Evolutionary conservation across 2,113 vertebrate genomes (phyloP).

Genomic region (Blennius ocellaris): DNA sequence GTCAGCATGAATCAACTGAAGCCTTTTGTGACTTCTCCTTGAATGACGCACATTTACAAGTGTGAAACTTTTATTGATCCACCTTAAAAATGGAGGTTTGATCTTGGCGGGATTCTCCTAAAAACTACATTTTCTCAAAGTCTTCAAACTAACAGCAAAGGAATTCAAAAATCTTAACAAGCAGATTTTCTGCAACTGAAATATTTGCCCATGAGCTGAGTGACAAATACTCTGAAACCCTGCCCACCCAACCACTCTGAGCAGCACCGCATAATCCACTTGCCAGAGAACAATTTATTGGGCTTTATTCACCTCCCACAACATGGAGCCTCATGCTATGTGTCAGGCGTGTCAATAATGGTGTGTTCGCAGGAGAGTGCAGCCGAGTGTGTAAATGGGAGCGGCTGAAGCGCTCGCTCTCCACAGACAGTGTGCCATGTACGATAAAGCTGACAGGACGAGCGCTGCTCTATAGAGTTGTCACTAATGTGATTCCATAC

Average conservation of each 20-base stretch:
- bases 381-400: constrained; percentile 42
- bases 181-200: background rate
- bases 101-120: too few relatives aligned
- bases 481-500: constrained; percentile 52
- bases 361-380: constrained; percentile 36
- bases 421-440: constrained; percentile 58
- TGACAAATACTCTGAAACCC: constrained; percentile 9
- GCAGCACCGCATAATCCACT: constrained; percentile 24
- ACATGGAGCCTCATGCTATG: constrained; percentile 24
- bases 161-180: background rate
- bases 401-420: constrained; percentile 27
- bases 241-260: background rate
- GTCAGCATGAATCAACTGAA: too few relatives aligned
- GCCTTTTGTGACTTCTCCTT: too few relatives aligned
- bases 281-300: constrained; percentile 34
- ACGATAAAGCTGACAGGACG: constrained; percentile 37
- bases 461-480: constrained; percentile 27
- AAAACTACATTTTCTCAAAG: too few relatives aligned
- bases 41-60: too few relatives aligned
- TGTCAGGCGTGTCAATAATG: constrained; percentile 46
- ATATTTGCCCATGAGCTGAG: background rate
- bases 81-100: too few relatives aligned
- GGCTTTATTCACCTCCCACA: constrained; percentile 47
- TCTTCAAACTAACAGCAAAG: background rate
- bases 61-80: too few relatives aligned